Evolutionary conservation across 2,113 vertebrate genomes (phyloP), one percentile per base, ranked within the genome.

Genomic region (Bubalus kerabau): DNA sequence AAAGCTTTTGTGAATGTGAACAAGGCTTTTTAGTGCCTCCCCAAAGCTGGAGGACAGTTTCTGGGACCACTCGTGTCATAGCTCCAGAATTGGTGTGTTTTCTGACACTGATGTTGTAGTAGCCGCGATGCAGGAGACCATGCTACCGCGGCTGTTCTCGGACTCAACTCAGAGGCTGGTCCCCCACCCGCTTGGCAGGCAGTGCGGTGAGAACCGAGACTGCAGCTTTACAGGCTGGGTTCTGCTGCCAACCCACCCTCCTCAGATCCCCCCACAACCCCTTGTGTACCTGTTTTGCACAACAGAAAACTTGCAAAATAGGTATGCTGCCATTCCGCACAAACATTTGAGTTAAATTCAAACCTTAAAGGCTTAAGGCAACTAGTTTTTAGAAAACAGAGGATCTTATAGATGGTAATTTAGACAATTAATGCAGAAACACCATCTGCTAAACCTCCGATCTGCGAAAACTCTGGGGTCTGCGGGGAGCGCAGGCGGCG

Each of bases 391-490:
- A 76, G 36, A 76, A 76, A 76, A 76, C 71, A 76, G 71, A 76
- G 71, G 40, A 76, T 26, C 71, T 76, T 43, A 76, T 76, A 76
- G 97, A 98, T 98, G 98, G 98, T 98, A 98, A 98, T 99, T 98
- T 98, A 97, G 98, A 98, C 98, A 98, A 99, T 99, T 98, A 99
- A 99, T 99, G 98, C 98, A 98, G 97, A 99, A 99, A 98, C 98
- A 99, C 98, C 98, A 99, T 99, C 99, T 99, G 98, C 98, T 99
- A 98, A 98, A 98, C 98, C 98, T 98, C 98, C 98, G 97, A 97
- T 98, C 98, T 98, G 96, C 54, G 89, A 98, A 98, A 97, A 97
- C 48, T 94, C 97, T 96, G 97, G 97, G 97, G 98, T 99, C 98
- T 98, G 92, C 76, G 46, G 98, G 98, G 98, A 98, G 97, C 97